A percentile compares a stretch with the other conserved stretches of the same genome.
Evolutionary conservation across 1,140 invertebrate genomes (phyloP).

Genomic region (Neodiprion lecontei): DNA sequence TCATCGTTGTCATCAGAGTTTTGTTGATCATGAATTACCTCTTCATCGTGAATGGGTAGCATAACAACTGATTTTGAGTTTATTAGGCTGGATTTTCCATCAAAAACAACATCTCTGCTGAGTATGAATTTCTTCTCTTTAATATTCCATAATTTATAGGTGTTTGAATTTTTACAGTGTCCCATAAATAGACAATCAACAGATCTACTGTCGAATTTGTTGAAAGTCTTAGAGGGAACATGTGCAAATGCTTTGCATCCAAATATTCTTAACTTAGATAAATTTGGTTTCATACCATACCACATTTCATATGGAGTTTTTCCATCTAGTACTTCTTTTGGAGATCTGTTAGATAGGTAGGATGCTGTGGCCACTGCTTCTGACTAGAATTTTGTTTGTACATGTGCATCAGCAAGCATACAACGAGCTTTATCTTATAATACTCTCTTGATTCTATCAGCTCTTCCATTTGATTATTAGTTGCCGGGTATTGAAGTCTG

Average conservation of each 20-base stretch:
- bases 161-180: slow-evolving; percentile 37
- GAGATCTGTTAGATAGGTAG: slow-evolving; percentile 24
- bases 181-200: slow-evolving; percentile 18
- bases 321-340: slow-evolving; percentile 10
- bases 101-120: slow-evolving; percentile 23
- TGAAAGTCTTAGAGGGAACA: slow-evolving; percentile 22
- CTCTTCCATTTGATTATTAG: slow-evolving; percentile 49
- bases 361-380: slow-evolving; percentile 22
- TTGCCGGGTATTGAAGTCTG: slow-evolving; percentile 42
- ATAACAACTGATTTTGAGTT: not conserved
- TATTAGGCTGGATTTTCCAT: not conserved
- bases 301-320: slow-evolving; percentile 32
- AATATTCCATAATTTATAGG: slow-evolving; percentile 43
- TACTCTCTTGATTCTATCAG: slow-evolving; percentile 38
- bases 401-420: slow-evolving; percentile 47
- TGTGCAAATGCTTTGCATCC: slow-evolving; percentile 21
- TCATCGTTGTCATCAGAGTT: not conserved
- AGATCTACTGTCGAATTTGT: slow-evolving; percentile 30
- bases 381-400: slow-evolving; percentile 12
- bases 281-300: slow-evolving; percentile 21
- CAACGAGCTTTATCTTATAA: slow-evolving; percentile 35
- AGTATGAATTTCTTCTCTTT: slow-evolving; percentile 36
- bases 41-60: not conserved
- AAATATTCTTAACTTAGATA: slow-evolving; percentile 25
- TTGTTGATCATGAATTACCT: not conserved